Conservation (phyloP, 2,888 invertebrate genomes). For the Aphodius sticticus region DNA sequence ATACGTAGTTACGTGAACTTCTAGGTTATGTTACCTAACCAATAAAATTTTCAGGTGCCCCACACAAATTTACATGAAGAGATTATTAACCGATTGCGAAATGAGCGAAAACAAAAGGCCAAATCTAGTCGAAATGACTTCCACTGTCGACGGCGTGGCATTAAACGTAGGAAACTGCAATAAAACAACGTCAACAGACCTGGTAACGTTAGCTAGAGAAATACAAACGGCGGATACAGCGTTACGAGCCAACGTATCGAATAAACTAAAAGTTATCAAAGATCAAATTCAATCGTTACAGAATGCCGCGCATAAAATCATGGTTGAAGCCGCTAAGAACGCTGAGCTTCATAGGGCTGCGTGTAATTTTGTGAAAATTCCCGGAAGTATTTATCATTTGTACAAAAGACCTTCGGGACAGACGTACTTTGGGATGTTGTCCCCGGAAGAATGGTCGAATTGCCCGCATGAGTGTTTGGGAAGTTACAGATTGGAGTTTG, state of each 20-base stretch:
- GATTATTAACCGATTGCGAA: constrained; percentile 19
- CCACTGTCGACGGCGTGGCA: constrained; percentile 15
- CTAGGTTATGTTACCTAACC: not conserved
- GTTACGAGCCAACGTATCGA: constrained; percentile 67
- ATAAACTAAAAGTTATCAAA: constrained; percentile 72
- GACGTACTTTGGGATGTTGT: constrained; percentile 77
- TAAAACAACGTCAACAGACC: constrained; percentile 30
- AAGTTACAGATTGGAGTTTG: constrained; percentile 72
- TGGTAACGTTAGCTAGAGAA: constrained; percentile 41
- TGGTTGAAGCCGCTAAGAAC: constrained; percentile 67
- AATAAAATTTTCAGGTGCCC: not conserved
- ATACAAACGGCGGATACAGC: constrained; percentile 64
- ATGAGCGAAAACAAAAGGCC: constrained; percentile 27
- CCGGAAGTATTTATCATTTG: constrained; percentile 76
- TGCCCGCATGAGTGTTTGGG: constrained; percentile 70
- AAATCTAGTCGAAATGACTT: constrained; percentile 31
- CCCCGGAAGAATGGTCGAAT: constrained; percentile 77
- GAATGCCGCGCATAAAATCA: constrained; percentile 68
- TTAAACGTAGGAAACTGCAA: constrained; percentile 25
- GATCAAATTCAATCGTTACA: constrained; percentile 73
- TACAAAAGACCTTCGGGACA: constrained; percentile 72
- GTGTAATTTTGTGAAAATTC: constrained; percentile 77
- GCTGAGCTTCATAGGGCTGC: constrained; percentile 71
- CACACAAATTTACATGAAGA: constrained; percentile 6
- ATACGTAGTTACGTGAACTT: not conserved